These are phyloP conservation scores for Lamprologus sp. DNA, from an alignment of 2,113 vertebrate genomes.

Conservation along the genomic window DNA sequence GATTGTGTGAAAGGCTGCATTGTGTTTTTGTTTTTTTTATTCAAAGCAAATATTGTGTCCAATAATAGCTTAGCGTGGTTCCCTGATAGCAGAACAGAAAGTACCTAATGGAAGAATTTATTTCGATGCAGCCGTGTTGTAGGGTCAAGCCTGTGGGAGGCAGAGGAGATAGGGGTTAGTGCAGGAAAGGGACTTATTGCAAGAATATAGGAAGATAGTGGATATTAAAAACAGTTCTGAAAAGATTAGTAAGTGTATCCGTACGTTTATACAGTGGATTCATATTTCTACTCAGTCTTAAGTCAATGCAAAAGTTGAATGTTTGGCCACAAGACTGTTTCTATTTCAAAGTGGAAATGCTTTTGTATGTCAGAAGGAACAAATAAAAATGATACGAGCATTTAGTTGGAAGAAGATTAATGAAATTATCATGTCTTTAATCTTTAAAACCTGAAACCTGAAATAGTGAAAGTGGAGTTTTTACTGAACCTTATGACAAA, in stretches of 20 bases:
- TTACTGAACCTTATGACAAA: background rate
- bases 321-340: background rate
- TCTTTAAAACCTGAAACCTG: background rate
- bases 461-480: background rate
- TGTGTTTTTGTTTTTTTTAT: slow-evolving; percentile 38
- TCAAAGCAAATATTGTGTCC: slow-evolving; percentile 49
- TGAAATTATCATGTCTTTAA: background rate
- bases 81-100: slow-evolving; percentile 59
- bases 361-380: background rate
- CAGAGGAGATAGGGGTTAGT: background rate
- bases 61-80: slow-evolving; percentile 52
- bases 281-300: background rate
- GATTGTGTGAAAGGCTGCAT: background rate
- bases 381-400: background rate
- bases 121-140: slow-evolving; percentile 65
- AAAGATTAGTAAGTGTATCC: background rate
- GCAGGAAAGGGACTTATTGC: background rate
- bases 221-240: background rate
- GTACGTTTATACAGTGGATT: background rate
- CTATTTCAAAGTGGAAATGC: background rate
- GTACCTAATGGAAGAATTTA: slow-evolving; percentile 69
- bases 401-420: background rate
- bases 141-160: background rate
- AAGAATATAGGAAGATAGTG: background rate
- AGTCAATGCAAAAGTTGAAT: background rate